These are phyloP conservation scores for Xestoiulus laeticollis DNA, from an alignment of 2,888 invertebrate species.

Conservation along the genomic window DNA sequence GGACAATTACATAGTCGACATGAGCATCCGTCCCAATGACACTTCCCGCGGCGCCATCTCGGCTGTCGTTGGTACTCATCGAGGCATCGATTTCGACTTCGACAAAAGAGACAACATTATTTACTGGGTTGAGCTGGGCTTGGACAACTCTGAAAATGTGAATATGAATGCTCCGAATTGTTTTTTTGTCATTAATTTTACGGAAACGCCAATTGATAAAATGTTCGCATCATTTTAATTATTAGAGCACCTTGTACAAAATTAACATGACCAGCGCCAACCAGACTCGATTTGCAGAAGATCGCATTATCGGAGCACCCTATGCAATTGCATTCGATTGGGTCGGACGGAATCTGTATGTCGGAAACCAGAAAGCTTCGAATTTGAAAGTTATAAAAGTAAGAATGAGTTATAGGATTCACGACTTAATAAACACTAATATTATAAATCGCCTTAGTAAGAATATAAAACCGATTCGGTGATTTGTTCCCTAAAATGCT, in stretches of 20 bases:
- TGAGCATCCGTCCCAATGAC: constrained; percentile 79
- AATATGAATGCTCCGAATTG: background rate
- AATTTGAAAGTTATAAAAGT: constrained; percentile 86
- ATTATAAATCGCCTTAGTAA: background rate
- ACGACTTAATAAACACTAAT: too few relatives aligned
- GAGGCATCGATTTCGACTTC: constrained; percentile 89
- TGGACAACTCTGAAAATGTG: constrained; percentile 74
- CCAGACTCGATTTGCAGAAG: constrained; percentile 80
- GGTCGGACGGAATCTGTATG: constrained; percentile 93
- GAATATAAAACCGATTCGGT: background rate
- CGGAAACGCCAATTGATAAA: background rate
- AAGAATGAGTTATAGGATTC: too few relatives aligned
- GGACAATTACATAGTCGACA: constrained; percentile 78
- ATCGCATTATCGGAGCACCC: constrained; percentile 88
- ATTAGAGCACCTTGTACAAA: constrained; percentile 82
- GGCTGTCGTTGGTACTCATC: constrained; percentile 87
- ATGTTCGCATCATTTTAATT: background rate
- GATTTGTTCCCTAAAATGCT: background rate
- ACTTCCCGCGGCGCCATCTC: constrained; percentile 78
- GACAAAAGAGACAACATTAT: constrained; percentile 85
- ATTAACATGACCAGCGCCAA: constrained; percentile 88
- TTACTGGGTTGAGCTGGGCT: constrained; percentile 82
- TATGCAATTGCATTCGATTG: constrained; percentile 95
- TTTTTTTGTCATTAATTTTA: background rate
- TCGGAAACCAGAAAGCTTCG: constrained; percentile 88